Evolutionary conservation across 2,888 invertebrate genomes (phyloP).

Genomic region (Melanargia galathea): DNA sequence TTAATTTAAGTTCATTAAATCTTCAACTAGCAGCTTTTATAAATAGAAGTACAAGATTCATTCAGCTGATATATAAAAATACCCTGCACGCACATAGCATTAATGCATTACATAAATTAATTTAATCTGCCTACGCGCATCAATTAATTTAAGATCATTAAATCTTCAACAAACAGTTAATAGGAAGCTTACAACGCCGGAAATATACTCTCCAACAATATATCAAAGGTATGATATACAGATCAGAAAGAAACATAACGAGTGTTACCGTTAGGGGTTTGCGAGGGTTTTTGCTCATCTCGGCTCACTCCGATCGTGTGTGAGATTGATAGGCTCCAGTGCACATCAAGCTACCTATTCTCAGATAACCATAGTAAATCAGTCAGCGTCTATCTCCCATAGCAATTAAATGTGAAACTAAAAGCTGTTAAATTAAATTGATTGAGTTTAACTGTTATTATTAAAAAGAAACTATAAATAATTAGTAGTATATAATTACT

Average conservation of each 20-base stretch:
- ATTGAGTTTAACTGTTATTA: no score
- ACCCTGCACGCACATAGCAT: no score
- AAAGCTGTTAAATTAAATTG: no score
- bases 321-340: constrained; percentile 72
- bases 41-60: no score
- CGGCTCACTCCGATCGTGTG: constrained; percentile 67
- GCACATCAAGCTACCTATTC: constrained; percentile 56
- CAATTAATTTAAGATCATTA: not conserved
- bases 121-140: not conserved
- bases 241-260: constrained; percentile 54
- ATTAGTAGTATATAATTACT: no score
- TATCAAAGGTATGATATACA: constrained; percentile 28
- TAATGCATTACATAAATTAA: no score
- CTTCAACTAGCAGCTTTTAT: not conserved
- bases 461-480: no score
- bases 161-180: not conserved
- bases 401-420: constrained; percentile 7
- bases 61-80: no score
- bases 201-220: not conserved
- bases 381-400: not conserved
- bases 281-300: constrained; percentile 65
- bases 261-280: constrained; percentile 61
- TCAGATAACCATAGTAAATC: constrained; percentile 19
- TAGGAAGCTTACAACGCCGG: not conserved
- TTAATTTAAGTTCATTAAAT: not conserved